Conservation (phyloP, 2,888 invertebrate genomes). For the Xylota sylvarum region DNA sequence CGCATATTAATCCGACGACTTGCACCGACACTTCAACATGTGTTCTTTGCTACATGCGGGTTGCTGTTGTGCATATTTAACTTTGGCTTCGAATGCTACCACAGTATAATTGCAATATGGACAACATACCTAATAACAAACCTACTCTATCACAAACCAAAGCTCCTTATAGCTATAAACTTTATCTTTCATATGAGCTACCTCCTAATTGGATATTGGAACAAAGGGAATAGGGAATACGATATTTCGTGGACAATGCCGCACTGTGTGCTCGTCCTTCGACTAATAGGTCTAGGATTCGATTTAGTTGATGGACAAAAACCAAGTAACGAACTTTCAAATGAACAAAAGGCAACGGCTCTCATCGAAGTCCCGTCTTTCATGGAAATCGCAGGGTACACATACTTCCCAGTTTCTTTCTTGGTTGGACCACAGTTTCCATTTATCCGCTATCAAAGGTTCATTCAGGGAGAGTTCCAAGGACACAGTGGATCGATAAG, state of each 20-base stretch:
- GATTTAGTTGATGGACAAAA: conserved; percentile 91
- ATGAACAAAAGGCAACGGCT: conserved; percentile 81
- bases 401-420: conserved; percentile 95
- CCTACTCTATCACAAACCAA: conserved; percentile 82
- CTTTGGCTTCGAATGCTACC: conserved; percentile 91
- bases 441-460: conserved; percentile 92
- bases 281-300: conserved; percentile 94
- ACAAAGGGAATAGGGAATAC: conserved; percentile 86
- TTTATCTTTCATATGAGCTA: too few species aligned
- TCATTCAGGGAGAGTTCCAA: conserved; percentile 89
- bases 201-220: too few species aligned
- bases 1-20: conserved; percentile 86
- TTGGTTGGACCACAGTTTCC: conserved; percentile 98
- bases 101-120: conserved; percentile 90
- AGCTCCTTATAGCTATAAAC: too few species aligned
- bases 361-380: too few species aligned
- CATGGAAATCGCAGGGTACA: conserved; percentile 74
- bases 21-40: conserved; percentile 88
- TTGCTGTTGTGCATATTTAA: conserved; percentile 92
- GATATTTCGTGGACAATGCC: conserved; percentile 99
- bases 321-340: conserved; percentile 87
- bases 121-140: conserved; percentile 90
- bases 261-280: conserved; percentile 96
- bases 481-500: conserved; percentile 84
- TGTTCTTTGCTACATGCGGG: conserved; percentile 91